Evolutionary conservation across 2,797 vertebrate genomes (phyloP).

Genomic region (Melanotaenia trifasciata): DNA sequence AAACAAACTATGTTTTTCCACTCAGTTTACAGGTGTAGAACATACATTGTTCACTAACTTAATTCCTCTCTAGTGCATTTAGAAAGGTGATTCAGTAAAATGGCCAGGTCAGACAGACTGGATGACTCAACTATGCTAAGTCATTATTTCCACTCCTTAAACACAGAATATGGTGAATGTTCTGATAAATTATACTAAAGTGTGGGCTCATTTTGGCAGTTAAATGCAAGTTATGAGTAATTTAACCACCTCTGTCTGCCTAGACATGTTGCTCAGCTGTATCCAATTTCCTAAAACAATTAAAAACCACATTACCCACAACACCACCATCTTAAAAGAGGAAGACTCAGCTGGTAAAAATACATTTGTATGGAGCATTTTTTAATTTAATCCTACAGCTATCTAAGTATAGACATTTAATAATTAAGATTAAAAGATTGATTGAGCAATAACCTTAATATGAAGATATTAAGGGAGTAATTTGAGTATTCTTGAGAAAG

Average conservation of each 20-base stretch:
- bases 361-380: neutral
- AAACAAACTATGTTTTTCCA: too few species aligned
- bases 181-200: neutral
- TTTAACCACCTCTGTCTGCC: neutral
- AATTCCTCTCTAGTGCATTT: too few species aligned
- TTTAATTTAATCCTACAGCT: neutral
- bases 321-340: neutral
- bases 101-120: too few species aligned
- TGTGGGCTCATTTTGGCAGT: neutral
- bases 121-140: too few species aligned
- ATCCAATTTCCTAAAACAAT: neutral
- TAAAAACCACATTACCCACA: neutral
- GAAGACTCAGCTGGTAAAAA: neutral
- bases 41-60: too few species aligned
- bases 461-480: neutral
- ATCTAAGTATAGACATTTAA: too few species aligned
- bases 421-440: neutral
- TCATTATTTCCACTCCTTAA: neutral
- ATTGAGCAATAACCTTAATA: neutral
- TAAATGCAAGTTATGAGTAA: neutral
- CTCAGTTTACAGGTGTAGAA: too few species aligned
- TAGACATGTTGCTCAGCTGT: neutral
- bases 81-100: too few species aligned
- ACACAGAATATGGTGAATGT: neutral
- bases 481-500: too few species aligned